These are phyloP conservation scores for Lycocorax pyrrhopterus DNA, from an alignment of 2,113 vertebrate species.

Conservation along the genomic window DNA sequence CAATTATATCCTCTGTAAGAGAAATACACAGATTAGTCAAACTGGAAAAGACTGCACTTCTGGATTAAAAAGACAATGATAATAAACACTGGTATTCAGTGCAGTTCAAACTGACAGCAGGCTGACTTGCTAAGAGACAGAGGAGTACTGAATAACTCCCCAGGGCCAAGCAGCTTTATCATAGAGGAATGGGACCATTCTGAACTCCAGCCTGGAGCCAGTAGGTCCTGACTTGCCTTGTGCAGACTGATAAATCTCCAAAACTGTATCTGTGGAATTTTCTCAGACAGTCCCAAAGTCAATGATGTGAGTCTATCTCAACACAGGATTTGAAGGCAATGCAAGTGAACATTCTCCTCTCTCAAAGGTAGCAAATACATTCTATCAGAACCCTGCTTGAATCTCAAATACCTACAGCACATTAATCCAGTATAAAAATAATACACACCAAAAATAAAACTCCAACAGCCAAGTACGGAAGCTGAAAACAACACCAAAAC, in stretches of 20 bases:
- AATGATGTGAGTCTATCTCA: background rate
- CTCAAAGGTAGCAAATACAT: background rate
- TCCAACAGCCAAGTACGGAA: background rate
- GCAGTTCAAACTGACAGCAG: background rate
- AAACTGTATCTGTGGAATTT: background rate
- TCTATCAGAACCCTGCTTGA: background rate
- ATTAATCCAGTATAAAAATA: background rate
- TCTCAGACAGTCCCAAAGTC: background rate
- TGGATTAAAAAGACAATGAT: background rate
- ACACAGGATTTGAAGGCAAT: background rate
- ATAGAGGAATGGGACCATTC: background rate
- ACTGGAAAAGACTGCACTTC: background rate
- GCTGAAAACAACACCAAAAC: background rate
- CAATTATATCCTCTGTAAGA: background rate
- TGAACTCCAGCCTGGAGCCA: background rate
- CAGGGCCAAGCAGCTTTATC: background rate
- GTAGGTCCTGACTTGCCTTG: background rate
- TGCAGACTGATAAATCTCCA: background rate
- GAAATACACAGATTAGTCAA: background rate
- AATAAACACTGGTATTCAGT: background rate
- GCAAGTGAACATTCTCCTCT: background rate
- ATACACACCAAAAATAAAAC: background rate
- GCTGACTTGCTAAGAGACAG: background rate
- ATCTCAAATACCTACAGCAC: background rate
- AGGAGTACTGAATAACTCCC: background rate